phyloP scores from a whole-genome alignment of 2,888 invertebrate species.

The Sarcophaga subvicina region DNA sequence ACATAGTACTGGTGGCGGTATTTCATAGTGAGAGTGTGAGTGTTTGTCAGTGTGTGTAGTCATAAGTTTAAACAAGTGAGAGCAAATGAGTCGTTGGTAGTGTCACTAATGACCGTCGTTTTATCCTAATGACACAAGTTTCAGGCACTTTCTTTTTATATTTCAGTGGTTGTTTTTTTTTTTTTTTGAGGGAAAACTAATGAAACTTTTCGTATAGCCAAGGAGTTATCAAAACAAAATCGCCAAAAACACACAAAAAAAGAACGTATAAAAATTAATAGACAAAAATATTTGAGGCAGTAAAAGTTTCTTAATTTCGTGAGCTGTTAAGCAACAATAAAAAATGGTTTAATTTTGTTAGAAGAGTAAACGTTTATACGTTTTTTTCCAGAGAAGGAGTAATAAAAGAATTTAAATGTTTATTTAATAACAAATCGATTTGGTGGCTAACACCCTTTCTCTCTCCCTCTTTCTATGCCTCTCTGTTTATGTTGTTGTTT shows the following conservation, averaged over 20 bases:
- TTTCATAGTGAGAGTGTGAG: neutral
- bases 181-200: slow-evolving; percentile 13
- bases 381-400: neutral
- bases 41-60: neutral
- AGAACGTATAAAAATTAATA: neutral
- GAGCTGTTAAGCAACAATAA: neutral
- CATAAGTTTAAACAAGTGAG: slow-evolving; percentile 35
- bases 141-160: slow-evolving; percentile 58
- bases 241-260: neutral
- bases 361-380: too few species aligned
- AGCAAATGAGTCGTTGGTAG: slow-evolving; percentile 40
- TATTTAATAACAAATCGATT: slow-evolving; percentile 12
- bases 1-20: neutral
- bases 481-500: neutral
- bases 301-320: slow-evolving; percentile 7
- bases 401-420: slow-evolving; percentile 1
- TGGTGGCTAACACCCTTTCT: neutral
- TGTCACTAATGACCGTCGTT: slow-evolving; percentile 77
- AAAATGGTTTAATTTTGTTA: too few species aligned
- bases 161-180: slow-evolving; percentile 13
- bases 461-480: too few species aligned
- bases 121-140: slow-evolving; percentile 78
- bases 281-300: slow-evolving; percentile 29
- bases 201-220: slow-evolving; percentile 25
- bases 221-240: neutral